A percentile compares a stretch with the other conserved stretches of the same genome.
Evolutionary conservation across 2,888 invertebrate genomes (phyloP).

Genomic region (Timema cristinae): DNA sequence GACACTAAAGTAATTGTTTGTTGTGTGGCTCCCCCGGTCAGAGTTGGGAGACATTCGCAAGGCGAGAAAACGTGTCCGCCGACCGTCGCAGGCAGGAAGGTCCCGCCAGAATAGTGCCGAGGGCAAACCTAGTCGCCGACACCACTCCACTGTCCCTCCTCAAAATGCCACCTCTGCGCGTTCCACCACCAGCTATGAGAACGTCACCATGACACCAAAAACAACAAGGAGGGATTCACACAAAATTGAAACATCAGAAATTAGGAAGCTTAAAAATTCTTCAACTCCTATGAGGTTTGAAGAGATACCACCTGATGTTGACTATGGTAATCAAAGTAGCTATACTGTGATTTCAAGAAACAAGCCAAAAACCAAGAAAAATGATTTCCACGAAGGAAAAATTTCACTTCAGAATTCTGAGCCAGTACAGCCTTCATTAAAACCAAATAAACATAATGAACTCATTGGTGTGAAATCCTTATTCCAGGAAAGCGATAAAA

Average conservation of each 20-base stretch:
- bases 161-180: slow-evolving; percentile 2
- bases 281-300: slow-evolving; percentile 25
- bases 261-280: neutral
- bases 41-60: slow-evolving; percentile 44
- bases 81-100: slow-evolving; percentile 42
- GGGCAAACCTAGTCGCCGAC: slow-evolving; percentile 24
- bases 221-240: slow-evolving; percentile 14
- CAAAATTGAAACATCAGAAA: slow-evolving; percentile 9
- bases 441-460: no score
- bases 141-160: slow-evolving; percentile 19
- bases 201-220: slow-evolving; percentile 9
- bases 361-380: neutral
- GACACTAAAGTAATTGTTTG: slow-evolving; percentile 20
- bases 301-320: slow-evolving; percentile 41
- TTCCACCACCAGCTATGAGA: slow-evolving; percentile 25
- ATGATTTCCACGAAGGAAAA: neutral
- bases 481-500: neutral
- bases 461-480: neutral
- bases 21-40: slow-evolving; percentile 35
- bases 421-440: no score
- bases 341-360: neutral
- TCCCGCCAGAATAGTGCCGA: slow-evolving; percentile 26
- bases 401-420: neutral
- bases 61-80: slow-evolving; percentile 43
- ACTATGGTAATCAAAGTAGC: slow-evolving; percentile 39